Evolutionary conservation across 2,888 invertebrate species (phyloP).

Genomic region (Operophtera brumata): DNA sequence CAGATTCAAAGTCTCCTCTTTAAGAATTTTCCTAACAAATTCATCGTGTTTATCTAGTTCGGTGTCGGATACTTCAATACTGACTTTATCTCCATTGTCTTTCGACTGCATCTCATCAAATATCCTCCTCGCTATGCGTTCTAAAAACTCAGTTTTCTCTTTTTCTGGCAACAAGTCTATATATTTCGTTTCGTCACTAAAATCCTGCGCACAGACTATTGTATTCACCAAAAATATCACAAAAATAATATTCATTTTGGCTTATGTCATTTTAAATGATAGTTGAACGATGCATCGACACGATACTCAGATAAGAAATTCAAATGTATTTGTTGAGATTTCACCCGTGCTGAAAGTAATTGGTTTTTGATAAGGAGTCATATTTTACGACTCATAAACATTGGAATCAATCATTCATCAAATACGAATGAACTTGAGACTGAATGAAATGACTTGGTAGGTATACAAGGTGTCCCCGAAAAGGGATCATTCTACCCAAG

Average conservation of each 20-base stretch:
- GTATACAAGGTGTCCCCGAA: too few relatives aligned
- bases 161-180: conserved; percentile 60
- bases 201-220: conserved; percentile 31
- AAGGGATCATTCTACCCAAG: too few relatives aligned
- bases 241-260: conserved; percentile 42
- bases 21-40: conserved; percentile 52
- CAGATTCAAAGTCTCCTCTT: conserved; percentile 51
- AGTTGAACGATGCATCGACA: conserved; percentile 15
- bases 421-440: neutral
- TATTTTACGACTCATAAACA: conserved; percentile 17
- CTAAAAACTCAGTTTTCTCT: conserved; percentile 59
- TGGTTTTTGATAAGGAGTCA: conserved; percentile 36
- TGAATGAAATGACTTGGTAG: neutral
- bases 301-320: conserved; percentile 3
- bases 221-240: conserved; percentile 33
- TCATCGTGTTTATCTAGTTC: conserved; percentile 50
- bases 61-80: conserved; percentile 49
- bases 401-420: conserved; percentile 1
- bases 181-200: conserved; percentile 51
- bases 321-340: conserved; percentile 5
- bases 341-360: conserved; percentile 35
- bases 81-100: conserved; percentile 31
- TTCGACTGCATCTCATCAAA: conserved; percentile 47
- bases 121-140: conserved; percentile 60
- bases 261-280: conserved; percentile 36